These are phyloP conservation scores for Masnerella sp. DNA, from an alignment of 2,888 invertebrate genomes.

Conservation along the genomic window DNA sequence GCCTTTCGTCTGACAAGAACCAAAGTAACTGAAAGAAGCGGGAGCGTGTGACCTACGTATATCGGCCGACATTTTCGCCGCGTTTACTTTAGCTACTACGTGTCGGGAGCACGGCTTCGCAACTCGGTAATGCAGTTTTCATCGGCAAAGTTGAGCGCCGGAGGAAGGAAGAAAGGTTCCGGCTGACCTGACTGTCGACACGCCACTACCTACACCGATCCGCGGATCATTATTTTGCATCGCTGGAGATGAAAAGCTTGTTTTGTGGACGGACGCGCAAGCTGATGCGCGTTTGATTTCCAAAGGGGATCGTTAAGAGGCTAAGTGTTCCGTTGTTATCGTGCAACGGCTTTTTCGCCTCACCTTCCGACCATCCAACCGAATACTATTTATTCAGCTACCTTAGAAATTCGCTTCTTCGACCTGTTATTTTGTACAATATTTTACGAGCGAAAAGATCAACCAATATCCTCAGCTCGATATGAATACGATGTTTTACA, in stretches of 20 bases:
- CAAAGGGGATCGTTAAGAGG: constrained; percentile 3
- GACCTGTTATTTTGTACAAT: no score
- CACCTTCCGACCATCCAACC: no score
- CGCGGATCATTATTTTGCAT: constrained; percentile 53
- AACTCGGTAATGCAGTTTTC: constrained; percentile 75
- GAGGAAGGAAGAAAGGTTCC: constrained; percentile 39
- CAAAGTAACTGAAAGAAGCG: constrained; percentile 50
- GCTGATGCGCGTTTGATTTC: constrained; percentile 38
- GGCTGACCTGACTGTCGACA: constrained; percentile 42
- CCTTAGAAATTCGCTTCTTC: no score
- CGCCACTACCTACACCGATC: constrained; percentile 23
- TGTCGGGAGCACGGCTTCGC: constrained; percentile 58
- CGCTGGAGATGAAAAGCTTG: constrained; percentile 47
- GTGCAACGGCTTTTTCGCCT: background rate
- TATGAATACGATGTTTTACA: no score
- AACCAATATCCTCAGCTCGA: no score
- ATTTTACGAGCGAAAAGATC: no score
- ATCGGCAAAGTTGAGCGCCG: constrained; percentile 71
- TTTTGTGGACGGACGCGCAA: constrained; percentile 28
- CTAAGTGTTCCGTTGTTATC: background rate
- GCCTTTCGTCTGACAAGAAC: constrained; percentile 46
- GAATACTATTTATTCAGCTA: no score
- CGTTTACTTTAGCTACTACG: constrained; percentile 58
- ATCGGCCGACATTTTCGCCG: constrained; percentile 50
- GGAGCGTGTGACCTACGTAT: constrained; percentile 44